A percentile compares a stretch with the other conserved stretches of the same genome.
Evolutionary conservation across 2,113 vertebrate genomes (phyloP).

Genomic region (Istiophorus platypterus): DNA sequence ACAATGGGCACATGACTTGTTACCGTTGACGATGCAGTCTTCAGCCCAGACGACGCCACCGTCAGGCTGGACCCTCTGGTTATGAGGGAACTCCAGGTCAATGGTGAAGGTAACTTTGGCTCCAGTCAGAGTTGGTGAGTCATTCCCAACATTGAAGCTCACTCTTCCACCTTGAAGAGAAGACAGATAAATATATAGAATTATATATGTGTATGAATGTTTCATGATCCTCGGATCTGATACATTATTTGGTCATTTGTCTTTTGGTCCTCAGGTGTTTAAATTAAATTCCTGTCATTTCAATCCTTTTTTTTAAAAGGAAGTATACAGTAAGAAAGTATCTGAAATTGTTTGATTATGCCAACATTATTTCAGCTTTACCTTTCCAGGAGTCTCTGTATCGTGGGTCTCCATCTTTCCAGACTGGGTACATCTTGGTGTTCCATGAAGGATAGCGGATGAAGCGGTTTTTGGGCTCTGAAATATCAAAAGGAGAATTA

Average conservation of each 20-base stretch:
- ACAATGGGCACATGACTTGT: slow-evolving; percentile 8
- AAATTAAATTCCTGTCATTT: too few species aligned
- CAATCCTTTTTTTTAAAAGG: too few species aligned
- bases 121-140: slow-evolving; percentile 90
- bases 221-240: too few species aligned
- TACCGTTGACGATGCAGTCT: slow-evolving; percentile 88
- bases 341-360: not conserved
- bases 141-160: slow-evolving; percentile 88
- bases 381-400: slow-evolving; percentile 90
- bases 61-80: slow-evolving; percentile 84
- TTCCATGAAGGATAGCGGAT: slow-evolving; percentile 87
- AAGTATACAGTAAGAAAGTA: not conserved
- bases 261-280: too few species aligned
- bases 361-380: slow-evolving; percentile 41
- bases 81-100: slow-evolving; percentile 87
- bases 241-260: too few species aligned
- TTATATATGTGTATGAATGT: too few species aligned
- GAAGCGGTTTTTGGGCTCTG: slow-evolving; percentile 77
- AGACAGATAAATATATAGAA: not conserved
- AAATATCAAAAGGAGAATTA: not conserved
- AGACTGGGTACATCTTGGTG: slow-evolving; percentile 85
- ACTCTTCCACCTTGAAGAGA: slow-evolving; percentile 86
- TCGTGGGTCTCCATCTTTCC: slow-evolving; percentile 83
- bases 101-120: slow-evolving; percentile 91
- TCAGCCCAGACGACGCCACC: slow-evolving; percentile 89